A percentile compares a stretch with the other conserved stretches of the same genome.
Conservation (phyloP, 2,888 invertebrate genomes). For the Rhagium mordax region DNA sequence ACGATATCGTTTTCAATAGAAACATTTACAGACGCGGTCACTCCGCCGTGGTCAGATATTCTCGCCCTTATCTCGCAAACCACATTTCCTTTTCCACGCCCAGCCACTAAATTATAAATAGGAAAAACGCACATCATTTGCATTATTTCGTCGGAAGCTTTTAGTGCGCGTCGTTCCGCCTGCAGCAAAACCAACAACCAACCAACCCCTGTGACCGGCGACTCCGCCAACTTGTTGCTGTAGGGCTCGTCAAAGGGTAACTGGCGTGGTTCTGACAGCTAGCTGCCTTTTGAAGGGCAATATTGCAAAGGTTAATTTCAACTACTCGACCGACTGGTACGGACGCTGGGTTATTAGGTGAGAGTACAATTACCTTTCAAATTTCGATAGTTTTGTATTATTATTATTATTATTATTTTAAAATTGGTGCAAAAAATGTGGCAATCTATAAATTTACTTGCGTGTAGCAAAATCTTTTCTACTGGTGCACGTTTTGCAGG, state of each 20-base stretch:
- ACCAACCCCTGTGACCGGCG: not conserved
- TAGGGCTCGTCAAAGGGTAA: constrained; percentile 72
- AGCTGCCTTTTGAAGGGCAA: constrained; percentile 74
- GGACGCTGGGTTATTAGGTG: not conserved
- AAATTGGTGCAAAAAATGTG: too few relatives aligned
- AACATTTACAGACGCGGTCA: constrained; percentile 7
- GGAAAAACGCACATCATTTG: constrained; percentile 22
- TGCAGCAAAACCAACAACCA: not conserved
- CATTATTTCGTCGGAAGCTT: not conserved
- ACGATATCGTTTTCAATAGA: not conserved
- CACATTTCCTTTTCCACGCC: constrained; percentile 52
- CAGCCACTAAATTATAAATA: constrained; percentile 45
- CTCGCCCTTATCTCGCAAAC: constrained; percentile 45
- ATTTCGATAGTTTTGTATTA: too few relatives aligned
- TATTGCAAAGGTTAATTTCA: constrained; percentile 62
- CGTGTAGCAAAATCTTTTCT: too few relatives aligned
- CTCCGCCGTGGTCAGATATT: constrained; percentile 34
- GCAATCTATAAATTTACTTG: too few relatives aligned
- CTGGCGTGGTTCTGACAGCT: constrained; percentile 68
- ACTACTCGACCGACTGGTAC: not conserved
- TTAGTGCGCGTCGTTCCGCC: not conserved
- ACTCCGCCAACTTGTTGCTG: constrained; percentile 56
- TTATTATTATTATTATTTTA: too few relatives aligned
- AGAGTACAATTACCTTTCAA: too few relatives aligned
- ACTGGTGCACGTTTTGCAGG: too few relatives aligned